Conservation (phyloP, 1,140 invertebrate species). For the Calosoma granatense region DNA sequence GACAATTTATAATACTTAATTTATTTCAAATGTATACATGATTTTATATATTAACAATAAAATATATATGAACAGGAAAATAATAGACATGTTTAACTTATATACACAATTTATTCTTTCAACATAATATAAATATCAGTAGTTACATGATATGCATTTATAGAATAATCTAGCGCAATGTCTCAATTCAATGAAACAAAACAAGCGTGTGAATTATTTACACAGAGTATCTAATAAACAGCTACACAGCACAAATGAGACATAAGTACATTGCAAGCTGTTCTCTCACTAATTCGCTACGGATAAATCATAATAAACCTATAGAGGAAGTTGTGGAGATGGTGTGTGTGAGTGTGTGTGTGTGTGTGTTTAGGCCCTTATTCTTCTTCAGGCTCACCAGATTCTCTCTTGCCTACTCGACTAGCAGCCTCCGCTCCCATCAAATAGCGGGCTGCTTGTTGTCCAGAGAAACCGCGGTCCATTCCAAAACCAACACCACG, state of each 20-base stretch:
- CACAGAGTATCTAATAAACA: not conserved
- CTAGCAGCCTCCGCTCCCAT: not conserved
- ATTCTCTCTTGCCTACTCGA: not conserved
- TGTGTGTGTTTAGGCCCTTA: not conserved
- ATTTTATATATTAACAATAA: no score
- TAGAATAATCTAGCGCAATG: no score
- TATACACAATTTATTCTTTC: not conserved
- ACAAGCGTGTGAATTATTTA: not conserved
- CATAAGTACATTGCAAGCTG: not conserved
- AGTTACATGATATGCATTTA: not conserved
- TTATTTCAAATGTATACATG: no score
- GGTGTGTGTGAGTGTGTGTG: no score
- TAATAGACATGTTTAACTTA: not conserved
- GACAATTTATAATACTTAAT: no score
- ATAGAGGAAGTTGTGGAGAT: no score
- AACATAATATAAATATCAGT: not conserved
- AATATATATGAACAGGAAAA: no score
- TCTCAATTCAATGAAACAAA: not conserved
- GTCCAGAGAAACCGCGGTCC: not conserved
- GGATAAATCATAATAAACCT: not conserved
- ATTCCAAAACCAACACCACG: not conserved
- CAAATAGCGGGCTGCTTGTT: not conserved
- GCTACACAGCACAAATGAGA: not conserved
- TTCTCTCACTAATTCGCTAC: not conserved
- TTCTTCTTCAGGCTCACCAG: not conserved